Conservation (phyloP, 2,113 vertebrate species). For the Carlito syrichta region DNA sequence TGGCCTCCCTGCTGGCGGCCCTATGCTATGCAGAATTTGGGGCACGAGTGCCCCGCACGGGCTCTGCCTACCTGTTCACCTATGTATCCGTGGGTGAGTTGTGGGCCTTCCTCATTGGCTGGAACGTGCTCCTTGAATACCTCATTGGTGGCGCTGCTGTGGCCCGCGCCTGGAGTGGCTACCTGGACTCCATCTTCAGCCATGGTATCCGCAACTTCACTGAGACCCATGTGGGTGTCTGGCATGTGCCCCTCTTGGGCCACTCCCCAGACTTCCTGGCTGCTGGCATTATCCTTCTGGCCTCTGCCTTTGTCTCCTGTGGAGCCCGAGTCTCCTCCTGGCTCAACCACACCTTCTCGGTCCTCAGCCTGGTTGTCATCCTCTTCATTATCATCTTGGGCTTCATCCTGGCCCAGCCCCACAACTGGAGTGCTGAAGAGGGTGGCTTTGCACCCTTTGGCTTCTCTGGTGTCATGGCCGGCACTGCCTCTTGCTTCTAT, state of each 20-base stretch:
- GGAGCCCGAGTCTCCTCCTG: conserved; percentile 95
- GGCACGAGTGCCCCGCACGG: conserved; percentile 93
- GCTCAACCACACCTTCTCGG: conserved; percentile 94
- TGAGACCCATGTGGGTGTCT: conserved; percentile 88
- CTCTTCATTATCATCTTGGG: conserved; percentile 93
- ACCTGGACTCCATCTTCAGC: conserved; percentile 94
- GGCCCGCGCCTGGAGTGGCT: conserved; percentile 96
- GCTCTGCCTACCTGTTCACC: conserved; percentile 98
- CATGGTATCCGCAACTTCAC: conserved; percentile 95
- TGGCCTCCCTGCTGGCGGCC: conserved; percentile 93
- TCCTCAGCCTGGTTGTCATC: conserved; percentile 89
- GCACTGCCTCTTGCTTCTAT: conserved; percentile 96
- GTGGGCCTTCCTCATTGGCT: conserved; percentile 98
- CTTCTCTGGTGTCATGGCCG: conserved; percentile 93
- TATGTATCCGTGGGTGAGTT: conserved; percentile 95
- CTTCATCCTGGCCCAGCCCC: conserved; percentile 89
- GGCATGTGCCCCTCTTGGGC: conserved; percentile 92
- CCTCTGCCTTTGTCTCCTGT: conserved; percentile 92
- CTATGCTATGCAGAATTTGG: conserved; percentile 97
- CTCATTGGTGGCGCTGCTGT: conserved; percentile 94
- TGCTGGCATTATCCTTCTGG: conserved; percentile 88
- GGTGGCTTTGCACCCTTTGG: conserved; percentile 94
- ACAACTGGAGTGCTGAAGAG: conserved; percentile 90
- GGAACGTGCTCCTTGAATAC: conserved; percentile 96
- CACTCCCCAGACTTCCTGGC: conserved; percentile 94